phyloP scores from a whole-genome alignment of 2,113 vertebrate species.

The Calypte anna region DNA sequence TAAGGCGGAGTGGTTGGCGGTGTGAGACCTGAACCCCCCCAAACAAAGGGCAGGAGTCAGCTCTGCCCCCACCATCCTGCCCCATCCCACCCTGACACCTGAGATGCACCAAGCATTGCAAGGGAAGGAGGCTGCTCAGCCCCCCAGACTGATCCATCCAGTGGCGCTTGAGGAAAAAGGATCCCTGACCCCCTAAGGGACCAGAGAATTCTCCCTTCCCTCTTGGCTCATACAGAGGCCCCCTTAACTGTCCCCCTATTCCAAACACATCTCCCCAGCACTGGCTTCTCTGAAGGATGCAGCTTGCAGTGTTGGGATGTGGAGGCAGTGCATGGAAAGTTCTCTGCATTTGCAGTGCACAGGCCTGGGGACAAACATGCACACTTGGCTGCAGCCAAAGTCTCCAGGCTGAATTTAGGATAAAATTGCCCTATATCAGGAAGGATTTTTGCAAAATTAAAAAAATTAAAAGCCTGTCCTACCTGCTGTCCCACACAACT shows the following conservation, averaged over 20 bases:
- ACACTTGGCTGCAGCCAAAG: not conserved
- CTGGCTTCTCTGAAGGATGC: not conserved
- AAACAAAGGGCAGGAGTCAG: slow-evolving; percentile 38
- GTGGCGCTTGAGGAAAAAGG: not conserved
- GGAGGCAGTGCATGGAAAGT: accelerated
- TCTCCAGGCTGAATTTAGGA: not conserved
- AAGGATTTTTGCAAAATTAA: not conserved
- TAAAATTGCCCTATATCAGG: not conserved
- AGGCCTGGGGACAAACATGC: not conserved
- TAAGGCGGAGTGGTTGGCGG: slow-evolving; percentile 97
- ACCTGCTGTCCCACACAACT: slow-evolving; percentile 98
- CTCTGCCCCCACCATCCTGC: not conserved
- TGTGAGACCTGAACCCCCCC: slow-evolving; percentile 85
- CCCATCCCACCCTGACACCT: not conserved
- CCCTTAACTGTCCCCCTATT: not conserved
- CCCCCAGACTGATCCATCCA: not conserved
- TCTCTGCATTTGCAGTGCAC: not conserved
- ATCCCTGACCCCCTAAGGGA: not conserved
- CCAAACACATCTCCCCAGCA: accelerated
- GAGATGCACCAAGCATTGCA: not conserved
- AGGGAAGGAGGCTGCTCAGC: not conserved
- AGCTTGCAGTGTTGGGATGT: accelerated
- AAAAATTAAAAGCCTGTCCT: slow-evolving; percentile 28
- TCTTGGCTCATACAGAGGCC: not conserved
- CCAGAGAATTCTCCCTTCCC: not conserved